Evolutionary conservation across 2,888 invertebrate genomes (phyloP).

Genomic region (Leptinotarsa haldemani): DNA sequence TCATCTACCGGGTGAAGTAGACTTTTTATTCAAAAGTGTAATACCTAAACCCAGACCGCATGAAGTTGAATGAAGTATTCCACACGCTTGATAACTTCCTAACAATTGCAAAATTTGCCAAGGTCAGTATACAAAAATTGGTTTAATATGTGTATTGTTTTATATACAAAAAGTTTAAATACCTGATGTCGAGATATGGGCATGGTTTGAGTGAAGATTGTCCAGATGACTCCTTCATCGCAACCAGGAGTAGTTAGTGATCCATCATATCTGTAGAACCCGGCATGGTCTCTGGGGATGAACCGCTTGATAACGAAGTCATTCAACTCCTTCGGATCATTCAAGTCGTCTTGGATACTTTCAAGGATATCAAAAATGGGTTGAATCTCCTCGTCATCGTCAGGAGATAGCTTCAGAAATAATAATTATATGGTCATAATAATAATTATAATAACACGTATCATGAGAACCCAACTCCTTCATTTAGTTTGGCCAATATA

Average conservation of each 20-base stretch:
- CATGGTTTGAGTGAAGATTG: conserved; percentile 71
- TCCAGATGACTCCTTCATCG: conserved; percentile 81
- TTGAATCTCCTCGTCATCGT: conserved; percentile 60
- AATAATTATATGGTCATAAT: background rate
- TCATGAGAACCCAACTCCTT: too few species aligned
- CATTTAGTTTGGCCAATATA: too few species aligned
- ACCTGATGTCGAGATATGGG: conserved; percentile 65
- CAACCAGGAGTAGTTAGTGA: conserved; percentile 82
- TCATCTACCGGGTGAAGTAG: too few species aligned
- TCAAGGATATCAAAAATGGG: conserved; percentile 57
- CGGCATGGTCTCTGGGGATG: conserved; percentile 68
- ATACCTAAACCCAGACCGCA: too few species aligned
- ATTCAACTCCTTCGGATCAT: conserved; percentile 43
- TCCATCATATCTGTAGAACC: conserved; percentile 72
- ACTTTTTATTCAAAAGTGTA: too few species aligned
- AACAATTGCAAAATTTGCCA: too few species aligned
- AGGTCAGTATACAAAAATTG: too few species aligned
- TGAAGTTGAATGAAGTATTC: too few species aligned
- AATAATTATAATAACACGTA: too few species aligned
- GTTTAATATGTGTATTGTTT: too few species aligned
- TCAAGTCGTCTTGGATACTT: conserved; percentile 50
- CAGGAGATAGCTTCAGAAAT: conserved; percentile 58
- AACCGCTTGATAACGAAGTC: conserved; percentile 65
- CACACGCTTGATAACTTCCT: too few species aligned
- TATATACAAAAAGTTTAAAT: background rate